Conservation (phyloP, 53 echinoderm and acorn worm species). For the Glandiceps talaboti region DNA sequence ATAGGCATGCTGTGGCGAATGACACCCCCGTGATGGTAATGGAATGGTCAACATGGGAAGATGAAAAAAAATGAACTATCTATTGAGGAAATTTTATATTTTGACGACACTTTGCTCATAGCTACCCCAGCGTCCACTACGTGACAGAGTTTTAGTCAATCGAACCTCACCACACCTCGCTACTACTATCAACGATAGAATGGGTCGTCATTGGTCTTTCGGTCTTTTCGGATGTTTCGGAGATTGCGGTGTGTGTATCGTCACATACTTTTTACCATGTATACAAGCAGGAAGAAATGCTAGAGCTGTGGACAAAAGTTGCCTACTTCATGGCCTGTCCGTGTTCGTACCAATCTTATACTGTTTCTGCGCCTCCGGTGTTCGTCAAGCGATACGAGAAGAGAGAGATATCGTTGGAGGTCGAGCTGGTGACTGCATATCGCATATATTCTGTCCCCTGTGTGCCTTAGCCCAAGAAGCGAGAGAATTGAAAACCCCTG, state of each 20-base stretch:
- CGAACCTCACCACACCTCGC: neutral
- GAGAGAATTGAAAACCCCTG: neutral
- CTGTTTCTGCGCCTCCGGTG: neutral
- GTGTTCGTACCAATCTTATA: neutral
- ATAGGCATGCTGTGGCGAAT: too few relatives aligned
- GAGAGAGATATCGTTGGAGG: neutral
- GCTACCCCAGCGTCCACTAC: too few relatives aligned
- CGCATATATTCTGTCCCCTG: neutral
- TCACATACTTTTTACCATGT: neutral
- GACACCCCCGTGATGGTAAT: too few relatives aligned
- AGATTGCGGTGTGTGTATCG: neutral
- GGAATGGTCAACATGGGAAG: too few relatives aligned
- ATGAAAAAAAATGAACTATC: too few relatives aligned
- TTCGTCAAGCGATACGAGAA: neutral
- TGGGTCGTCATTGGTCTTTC: neutral
- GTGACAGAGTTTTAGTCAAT: too few relatives aligned
- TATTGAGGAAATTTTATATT: too few relatives aligned
- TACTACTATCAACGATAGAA: neutral
- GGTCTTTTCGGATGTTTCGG: neutral
- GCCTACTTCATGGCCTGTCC: neutral
- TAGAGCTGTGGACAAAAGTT: neutral
- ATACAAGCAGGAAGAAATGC: neutral
- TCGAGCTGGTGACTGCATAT: neutral
- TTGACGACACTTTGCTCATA: too few relatives aligned
- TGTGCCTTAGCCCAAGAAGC: neutral